phyloP scores from a whole-genome alignment of 2,888 invertebrate genomes.

The Yponomeuta sedellus region DNA sequence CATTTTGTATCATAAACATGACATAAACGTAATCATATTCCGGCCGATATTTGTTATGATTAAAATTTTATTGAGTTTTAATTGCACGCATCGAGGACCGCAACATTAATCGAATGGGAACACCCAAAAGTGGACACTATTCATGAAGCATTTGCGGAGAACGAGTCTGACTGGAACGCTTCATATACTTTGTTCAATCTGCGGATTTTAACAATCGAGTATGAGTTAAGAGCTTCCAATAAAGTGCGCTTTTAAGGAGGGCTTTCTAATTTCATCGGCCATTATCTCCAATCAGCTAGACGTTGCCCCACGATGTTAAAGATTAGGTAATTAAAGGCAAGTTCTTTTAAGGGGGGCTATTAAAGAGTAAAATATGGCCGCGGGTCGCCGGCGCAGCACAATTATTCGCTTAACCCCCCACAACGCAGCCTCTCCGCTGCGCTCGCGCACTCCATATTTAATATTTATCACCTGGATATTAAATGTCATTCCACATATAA shows the following conservation, averaged over 20 bases:
- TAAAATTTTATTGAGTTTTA: conserved; percentile 38
- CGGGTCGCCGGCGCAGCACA: conserved; percentile 33
- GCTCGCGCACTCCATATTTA: conserved; percentile 38
- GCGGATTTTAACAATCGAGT: not conserved
- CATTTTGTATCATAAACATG: conserved; percentile 35
- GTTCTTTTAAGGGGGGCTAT: conserved; percentile 63
- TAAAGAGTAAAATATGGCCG: conserved; percentile 54
- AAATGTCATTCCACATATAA: conserved; percentile 59
- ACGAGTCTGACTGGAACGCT: not conserved
- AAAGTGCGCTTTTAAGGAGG: conserved; percentile 24
- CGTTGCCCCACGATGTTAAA: conserved; percentile 50
- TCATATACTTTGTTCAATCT: not conserved
- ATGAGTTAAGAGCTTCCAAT: conserved; percentile 3
- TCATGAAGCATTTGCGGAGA: not conserved
- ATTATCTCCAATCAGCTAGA: conserved; percentile 34
- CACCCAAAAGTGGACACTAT: conserved; percentile 25
- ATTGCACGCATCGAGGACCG: conserved; percentile 28
- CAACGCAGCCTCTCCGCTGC: conserved; percentile 33
- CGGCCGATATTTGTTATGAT: conserved; percentile 44
- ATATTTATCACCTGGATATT: conserved; percentile 56
- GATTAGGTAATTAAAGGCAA: conserved; percentile 63
- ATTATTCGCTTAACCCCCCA: conserved; percentile 58
- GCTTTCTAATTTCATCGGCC: conserved; percentile 32
- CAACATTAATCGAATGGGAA: conserved; percentile 24
- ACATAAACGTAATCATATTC: conserved; percentile 26